Percentiles rank a stretch among this genome's conserved stretches.
Conservation (phyloP, 2,888 invertebrate genomes). For the Tipula vernalis region DNA sequence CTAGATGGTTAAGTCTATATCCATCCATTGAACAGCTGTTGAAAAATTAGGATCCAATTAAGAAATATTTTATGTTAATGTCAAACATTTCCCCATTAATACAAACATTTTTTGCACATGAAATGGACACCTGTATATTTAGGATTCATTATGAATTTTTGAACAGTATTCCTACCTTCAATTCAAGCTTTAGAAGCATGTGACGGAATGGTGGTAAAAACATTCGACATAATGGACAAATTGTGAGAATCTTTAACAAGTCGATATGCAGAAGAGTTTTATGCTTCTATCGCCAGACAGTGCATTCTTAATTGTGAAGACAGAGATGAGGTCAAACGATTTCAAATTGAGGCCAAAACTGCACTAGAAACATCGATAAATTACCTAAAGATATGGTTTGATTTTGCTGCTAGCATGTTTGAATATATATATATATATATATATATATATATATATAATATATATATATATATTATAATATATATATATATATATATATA, state of each 20-base stretch:
- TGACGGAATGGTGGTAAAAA: background rate
- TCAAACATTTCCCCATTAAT: background rate
- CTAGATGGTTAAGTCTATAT: background rate
- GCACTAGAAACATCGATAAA: background rate
- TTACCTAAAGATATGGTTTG: background rate
- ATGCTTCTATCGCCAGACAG: background rate
- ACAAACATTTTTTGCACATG: no score
- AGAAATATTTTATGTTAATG: no score
- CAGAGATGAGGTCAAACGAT: no score
- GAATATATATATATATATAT: background rate
- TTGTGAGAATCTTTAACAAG: background rate
- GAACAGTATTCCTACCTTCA: no score
- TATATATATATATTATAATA: background rate
- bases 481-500: background rate
- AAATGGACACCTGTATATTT: no score
- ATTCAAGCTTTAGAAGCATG: no score
- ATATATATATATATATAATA: background rate
- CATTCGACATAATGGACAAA: background rate
- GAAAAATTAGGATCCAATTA: background rate
- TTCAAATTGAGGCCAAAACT: no score
- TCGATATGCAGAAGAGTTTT: no score
- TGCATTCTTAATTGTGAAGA: background rate
- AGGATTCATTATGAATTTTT: no score
- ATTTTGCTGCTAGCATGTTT: background rate
- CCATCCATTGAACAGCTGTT: background rate